A percentile compares a stretch with the other conserved stretches of the same genome.
phyloP scores from a whole-genome alignment of 2,888 invertebrate species.

The Cabera pusaria region DNA sequence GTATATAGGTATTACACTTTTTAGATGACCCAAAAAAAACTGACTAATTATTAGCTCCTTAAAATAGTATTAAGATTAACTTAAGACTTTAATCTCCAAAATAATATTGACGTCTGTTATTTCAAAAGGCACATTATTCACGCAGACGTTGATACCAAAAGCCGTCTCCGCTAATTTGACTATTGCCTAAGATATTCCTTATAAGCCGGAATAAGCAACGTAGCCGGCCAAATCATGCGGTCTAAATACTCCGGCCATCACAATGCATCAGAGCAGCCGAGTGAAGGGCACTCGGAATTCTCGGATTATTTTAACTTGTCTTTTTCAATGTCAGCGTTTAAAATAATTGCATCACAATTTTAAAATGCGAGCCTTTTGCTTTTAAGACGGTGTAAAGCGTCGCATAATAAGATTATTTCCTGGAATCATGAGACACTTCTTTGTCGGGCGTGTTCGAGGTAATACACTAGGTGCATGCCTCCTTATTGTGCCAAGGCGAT shows the following conservation, averaged over 20 bases:
- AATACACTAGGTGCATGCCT: slow-evolving; percentile 21
- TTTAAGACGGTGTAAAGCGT: slow-evolving; percentile 74
- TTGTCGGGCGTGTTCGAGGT: slow-evolving; percentile 27
- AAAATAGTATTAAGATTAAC: not conserved
- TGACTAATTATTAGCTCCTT: no score
- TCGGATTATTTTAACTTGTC: slow-evolving; percentile 82
- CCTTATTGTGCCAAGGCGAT: slow-evolving; percentile 24
- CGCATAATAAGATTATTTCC: slow-evolving; percentile 76
- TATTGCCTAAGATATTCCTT: slow-evolving; percentile 45
- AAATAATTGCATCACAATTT: slow-evolving; percentile 84
- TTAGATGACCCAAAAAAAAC: no score
- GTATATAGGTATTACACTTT: no score
- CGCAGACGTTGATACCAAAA: slow-evolving; percentile 18
- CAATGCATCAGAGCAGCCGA: slow-evolving; percentile 76
- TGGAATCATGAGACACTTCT: slow-evolving; percentile 68
- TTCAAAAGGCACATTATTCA: slow-evolving; percentile 19
- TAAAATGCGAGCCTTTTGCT: slow-evolving; percentile 78
- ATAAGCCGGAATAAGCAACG: slow-evolving; percentile 54
- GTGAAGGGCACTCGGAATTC: slow-evolving; percentile 80
- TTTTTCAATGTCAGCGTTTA: slow-evolving; percentile 83
- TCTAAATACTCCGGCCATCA: slow-evolving; percentile 77
- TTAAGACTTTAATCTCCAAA: slow-evolving; percentile 1
- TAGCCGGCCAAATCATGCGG: slow-evolving; percentile 51
- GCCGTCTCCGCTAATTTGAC: slow-evolving; percentile 37
- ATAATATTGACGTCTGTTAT: slow-evolving; percentile 5